A percentile compares a stretch with the other conserved stretches of the same genome.
Conservation (phyloP, 2,888 invertebrate genomes). For the Hemistola chrysoprasaria region DNA sequence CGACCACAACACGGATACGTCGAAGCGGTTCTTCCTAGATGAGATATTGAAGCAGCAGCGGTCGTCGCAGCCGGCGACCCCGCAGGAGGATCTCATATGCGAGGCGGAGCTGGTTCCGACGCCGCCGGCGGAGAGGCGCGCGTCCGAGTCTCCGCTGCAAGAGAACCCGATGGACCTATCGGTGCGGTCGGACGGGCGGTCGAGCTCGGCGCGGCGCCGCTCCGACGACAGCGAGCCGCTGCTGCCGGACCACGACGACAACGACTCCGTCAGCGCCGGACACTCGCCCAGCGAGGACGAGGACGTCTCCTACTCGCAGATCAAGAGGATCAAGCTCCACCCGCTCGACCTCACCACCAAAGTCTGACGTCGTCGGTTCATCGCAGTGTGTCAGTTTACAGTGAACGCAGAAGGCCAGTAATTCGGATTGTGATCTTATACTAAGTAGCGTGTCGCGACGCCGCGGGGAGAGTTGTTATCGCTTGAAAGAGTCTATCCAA, state of each 20-base stretch:
- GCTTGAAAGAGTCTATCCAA: slow-evolving; percentile 81
- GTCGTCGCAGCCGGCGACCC: slow-evolving; percentile 72
- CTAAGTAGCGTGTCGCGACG: slow-evolving; percentile 54
- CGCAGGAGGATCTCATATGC: slow-evolving; percentile 74
- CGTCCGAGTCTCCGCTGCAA: slow-evolving; percentile 83
- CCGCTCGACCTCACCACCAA: slow-evolving; percentile 87
- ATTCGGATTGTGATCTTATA: slow-evolving; percentile 75
- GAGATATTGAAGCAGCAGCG: slow-evolving; percentile 88
- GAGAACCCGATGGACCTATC: slow-evolving; percentile 92
- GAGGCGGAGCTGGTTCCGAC: slow-evolving; percentile 78
- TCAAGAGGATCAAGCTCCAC: slow-evolving; percentile 81
- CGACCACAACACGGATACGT: slow-evolving; percentile 84
- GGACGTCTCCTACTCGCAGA: slow-evolving; percentile 81
- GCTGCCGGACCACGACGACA: slow-evolving; percentile 66
- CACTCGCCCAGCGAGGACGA: slow-evolving; percentile 74
- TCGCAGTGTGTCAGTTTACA: slow-evolving; percentile 33
- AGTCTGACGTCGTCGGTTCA: slow-evolving; percentile 75
- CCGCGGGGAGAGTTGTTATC: slow-evolving; percentile 69
- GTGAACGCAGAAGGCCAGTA: slow-evolving; percentile 74
- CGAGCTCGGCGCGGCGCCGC: slow-evolving; percentile 72
- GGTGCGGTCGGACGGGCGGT: slow-evolving; percentile 85
- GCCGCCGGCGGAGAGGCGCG: slow-evolving; percentile 66
- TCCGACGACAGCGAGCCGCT: slow-evolving; percentile 78
- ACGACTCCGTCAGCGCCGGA: slow-evolving; percentile 67
- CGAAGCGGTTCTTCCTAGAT: slow-evolving; percentile 88